phyloP scores from a whole-genome alignment of 2,113 vertebrate species.

The Tringa solitaria region DNA sequence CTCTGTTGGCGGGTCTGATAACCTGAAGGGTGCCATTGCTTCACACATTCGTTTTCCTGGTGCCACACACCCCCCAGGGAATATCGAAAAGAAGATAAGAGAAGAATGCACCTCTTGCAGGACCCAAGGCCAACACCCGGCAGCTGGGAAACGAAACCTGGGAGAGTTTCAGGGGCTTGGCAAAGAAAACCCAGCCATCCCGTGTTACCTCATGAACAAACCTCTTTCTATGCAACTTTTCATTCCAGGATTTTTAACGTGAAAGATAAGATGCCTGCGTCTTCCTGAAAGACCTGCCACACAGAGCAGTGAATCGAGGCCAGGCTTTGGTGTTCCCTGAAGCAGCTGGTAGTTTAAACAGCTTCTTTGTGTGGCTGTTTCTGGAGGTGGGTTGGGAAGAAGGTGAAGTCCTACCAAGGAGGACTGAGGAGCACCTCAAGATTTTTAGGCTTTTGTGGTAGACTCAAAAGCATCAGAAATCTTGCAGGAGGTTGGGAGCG shows the following conservation, averaged over 20 bases:
- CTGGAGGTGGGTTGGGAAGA: background rate
- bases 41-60: slow-evolving; percentile 4
- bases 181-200: background rate
- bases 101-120: background rate
- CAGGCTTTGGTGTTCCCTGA: background rate
- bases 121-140: background rate
- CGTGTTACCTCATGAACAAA: background rate
- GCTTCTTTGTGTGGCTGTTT: accelerated
- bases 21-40: background rate
- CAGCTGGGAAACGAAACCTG: background rate
- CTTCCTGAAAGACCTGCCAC: background rate
- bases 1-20: background rate
- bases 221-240: background rate
- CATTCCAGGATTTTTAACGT: background rate
- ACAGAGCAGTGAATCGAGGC: accelerated
- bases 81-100: slow-evolving; percentile 26
- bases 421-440: background rate
- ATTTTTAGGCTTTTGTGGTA: background rate
- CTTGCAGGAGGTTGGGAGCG: background rate
- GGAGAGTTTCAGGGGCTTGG: background rate
- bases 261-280: background rate
- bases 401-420: background rate
- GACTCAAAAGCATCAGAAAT: background rate
- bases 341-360: background rate
- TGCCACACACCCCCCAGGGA: background rate